Conservation (phyloP, 2,888 invertebrate species). For the Noctua janthe region DNA sequence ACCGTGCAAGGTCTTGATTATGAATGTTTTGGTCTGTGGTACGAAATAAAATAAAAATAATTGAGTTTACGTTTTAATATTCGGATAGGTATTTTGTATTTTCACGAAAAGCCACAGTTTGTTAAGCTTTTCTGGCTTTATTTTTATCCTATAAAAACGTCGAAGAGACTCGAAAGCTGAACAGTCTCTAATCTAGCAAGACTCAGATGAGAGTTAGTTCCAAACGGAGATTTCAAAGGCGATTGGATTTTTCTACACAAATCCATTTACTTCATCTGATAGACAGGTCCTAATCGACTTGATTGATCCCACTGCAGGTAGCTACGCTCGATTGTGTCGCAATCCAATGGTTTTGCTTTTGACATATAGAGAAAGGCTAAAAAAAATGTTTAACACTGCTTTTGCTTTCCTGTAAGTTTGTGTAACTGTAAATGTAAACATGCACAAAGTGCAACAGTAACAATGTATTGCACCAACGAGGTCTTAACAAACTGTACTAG, state of each 20-base stretch:
- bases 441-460: neutral
- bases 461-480: neutral
- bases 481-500: constrained; percentile 1
- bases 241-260: neutral
- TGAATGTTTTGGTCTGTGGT: neutral
- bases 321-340: neutral
- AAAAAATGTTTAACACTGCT: neutral
- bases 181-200: neutral
- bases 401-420: neutral
- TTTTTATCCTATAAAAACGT: neutral
- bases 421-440: too few relatives aligned
- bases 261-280: constrained; percentile 4
- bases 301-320: neutral
- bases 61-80: neutral
- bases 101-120: too few relatives aligned
- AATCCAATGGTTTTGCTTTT: neutral
- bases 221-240: neutral
- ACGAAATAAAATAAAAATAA: too few relatives aligned
- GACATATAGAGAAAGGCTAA: neutral
- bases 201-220: neutral
- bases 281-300: constrained; percentile 1
- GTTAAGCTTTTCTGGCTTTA: neutral
- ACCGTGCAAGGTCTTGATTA: constrained; percentile 51
- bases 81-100: neutral
- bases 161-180: neutral